Conservation (phyloP, 2,113 vertebrate genomes). For the Gnathonemus longibarbis region DNA sequence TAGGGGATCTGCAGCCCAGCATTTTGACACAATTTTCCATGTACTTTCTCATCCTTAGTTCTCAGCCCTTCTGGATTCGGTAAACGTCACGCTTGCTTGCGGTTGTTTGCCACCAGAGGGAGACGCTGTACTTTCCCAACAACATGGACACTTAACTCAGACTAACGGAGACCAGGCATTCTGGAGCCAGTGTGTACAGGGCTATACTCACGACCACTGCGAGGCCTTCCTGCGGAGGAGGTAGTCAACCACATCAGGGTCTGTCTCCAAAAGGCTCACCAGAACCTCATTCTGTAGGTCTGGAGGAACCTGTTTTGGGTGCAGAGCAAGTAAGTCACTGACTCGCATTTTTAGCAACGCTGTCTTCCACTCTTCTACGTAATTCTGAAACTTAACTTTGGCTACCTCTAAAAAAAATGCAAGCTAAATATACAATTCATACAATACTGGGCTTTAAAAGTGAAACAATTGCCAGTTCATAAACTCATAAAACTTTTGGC, state of each 20-base stretch:
- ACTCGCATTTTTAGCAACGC: neutral
- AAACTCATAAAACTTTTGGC: slow-evolving; percentile 14
- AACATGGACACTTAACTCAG: neutral
- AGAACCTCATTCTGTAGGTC: slow-evolving; percentile 95
- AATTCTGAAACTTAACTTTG: neutral
- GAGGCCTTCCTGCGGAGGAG: slow-evolving; percentile 86
- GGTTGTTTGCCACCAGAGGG: neutral
- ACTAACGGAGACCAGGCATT: neutral
- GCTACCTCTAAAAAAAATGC: neutral
- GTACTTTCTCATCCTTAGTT: neutral
- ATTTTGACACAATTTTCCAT: neutral
- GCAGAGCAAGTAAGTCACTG: neutral
- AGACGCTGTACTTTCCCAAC: neutral
- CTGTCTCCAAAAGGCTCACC: slow-evolving; percentile 83
- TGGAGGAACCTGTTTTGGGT: slow-evolving; percentile 70
- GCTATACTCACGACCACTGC: slow-evolving; percentile 74
- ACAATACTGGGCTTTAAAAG: neutral
- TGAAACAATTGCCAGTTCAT: slow-evolving; percentile 15
- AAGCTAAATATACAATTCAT: neutral
- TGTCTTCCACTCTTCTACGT: neutral
- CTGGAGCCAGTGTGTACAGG: slow-evolving; percentile 1
- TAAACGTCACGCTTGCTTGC: neutral
- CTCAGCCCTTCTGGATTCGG: neutral
- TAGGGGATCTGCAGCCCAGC: neutral
- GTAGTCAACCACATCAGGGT: slow-evolving; percentile 93